A percentile compares a stretch with the other conserved stretches of the same genome.
Conservation (phyloP, 2,797 vertebrate species). For the Halcyon chelicuti region DNA sequence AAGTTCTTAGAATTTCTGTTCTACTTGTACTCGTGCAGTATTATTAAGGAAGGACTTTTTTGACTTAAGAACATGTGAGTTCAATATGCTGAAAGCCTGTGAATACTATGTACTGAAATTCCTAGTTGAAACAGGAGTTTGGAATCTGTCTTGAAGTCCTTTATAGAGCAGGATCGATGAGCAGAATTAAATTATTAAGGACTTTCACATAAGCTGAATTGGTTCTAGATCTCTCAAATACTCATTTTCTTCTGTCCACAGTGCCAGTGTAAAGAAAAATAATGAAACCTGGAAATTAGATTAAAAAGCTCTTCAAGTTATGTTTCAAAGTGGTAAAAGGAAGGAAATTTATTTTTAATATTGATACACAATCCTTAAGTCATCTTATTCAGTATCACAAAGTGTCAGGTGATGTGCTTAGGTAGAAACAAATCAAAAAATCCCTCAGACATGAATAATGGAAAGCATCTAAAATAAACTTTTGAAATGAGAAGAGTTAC, state of each 20-base stretch:
- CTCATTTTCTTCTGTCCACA: not conserved
- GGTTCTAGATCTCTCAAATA: not conserved
- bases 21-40: rapidly evolving
- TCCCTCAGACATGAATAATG: not conserved
- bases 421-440: not conserved
- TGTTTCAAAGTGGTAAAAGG: slow-evolving; percentile 20
- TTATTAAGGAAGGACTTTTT: not conserved
- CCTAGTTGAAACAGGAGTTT: not conserved
- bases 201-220: slow-evolving; percentile 1
- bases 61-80: not conserved
- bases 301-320: not conserved
- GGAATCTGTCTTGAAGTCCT: not conserved
- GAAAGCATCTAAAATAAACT: not conserved
- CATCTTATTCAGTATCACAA: not conserved
- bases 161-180: not conserved
- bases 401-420: not conserved
- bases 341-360: slow-evolving; percentile 26
- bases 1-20: not conserved
- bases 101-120: not conserved
- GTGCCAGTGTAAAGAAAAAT: slow-evolving; percentile 24
- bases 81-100: not conserved
- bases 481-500: not conserved
- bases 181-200: slow-evolving; percentile 6
- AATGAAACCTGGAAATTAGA: slow-evolving; percentile 30
- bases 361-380: not conserved